Conservation (phyloP, 2,888 invertebrate genomes). For the Pyrocoelia pectoralis region DNA sequence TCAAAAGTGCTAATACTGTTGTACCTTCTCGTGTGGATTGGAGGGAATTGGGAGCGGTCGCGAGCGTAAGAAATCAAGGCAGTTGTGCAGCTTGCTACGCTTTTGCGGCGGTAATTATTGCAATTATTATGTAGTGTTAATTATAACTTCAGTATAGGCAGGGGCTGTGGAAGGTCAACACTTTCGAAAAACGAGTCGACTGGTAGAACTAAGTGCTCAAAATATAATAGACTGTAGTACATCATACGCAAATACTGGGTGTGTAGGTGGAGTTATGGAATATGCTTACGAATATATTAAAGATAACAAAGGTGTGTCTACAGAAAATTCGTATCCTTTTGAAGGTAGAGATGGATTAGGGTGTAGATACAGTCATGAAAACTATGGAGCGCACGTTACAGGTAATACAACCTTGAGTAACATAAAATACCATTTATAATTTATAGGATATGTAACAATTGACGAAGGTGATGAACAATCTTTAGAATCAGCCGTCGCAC, state of each 20-base stretch:
- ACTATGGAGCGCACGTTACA: constrained; percentile 40
- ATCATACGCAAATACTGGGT: constrained; percentile 63
- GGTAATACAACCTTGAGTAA: constrained; percentile 22
- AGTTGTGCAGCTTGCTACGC: constrained; percentile 57
- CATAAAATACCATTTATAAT: neutral
- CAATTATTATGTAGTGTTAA: constrained; percentile 48
- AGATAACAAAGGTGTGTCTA: constrained; percentile 66
- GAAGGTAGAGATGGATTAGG: constrained; percentile 41
- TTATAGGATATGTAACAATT: constrained; percentile 77
- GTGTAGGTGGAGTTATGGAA: constrained; percentile 64
- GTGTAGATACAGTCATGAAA: constrained; percentile 41
- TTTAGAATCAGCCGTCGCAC: constrained; percentile 81
- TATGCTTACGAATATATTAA: constrained; percentile 62
- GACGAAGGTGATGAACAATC: constrained; percentile 76
- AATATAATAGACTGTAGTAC: constrained; percentile 65
- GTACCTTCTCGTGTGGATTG: constrained; percentile 55
- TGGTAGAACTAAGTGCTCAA: constrained; percentile 64
- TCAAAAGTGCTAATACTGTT: constrained; percentile 54
- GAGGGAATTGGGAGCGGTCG: constrained; percentile 56
- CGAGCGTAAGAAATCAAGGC: constrained; percentile 54
- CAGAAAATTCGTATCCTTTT: constrained; percentile 66
- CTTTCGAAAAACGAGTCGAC: constrained; percentile 60
- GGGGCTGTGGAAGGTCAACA: constrained; percentile 66
- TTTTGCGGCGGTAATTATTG: constrained; percentile 54
- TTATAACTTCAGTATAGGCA: constrained; percentile 55